Evolutionary conservation across 2,113 vertebrate species (phyloP), one percentile per base, ranked within the genome.

Genomic region (Penelope pileata): DNA sequence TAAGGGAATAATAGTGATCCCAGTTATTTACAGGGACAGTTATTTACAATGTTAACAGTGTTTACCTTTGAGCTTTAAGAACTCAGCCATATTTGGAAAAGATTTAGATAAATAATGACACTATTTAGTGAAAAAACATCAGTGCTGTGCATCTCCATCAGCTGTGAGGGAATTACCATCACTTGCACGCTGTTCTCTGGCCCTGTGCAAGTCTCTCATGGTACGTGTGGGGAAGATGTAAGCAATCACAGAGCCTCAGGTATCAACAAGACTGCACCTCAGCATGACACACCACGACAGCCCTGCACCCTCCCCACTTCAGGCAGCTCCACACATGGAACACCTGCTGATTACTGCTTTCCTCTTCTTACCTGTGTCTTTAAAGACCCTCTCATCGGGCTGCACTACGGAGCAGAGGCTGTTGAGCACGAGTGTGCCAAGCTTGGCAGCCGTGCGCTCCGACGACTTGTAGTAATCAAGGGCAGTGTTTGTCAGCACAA

Each of bases 381-480:
- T 97, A 96, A 99, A 98, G 86, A 98, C 98, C 23, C 98, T 98
- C 84, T 99, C 99, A 9, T 99, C 98, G 0, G 98, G 98, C 96
- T 99, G 99, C 85, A 99, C 98, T 23, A 99, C 92, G 0, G 99
- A 99, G 96, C 99, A 99, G 82, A 99, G 98, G 87, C 98, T 99
- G 62, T 99, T 99, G 32, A 99, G 98, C 56, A 99, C 99, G 27
- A 99, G 98, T 0, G 99, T 99, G 77, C 99, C 99, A 59, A 99
- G 98, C 93, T 99, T 99, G 94, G 98, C 98, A n/a, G 98, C 98
- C 48, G 97, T 98, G 64, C 97, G 97, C 94, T 99, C 99, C 0
- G 99, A 98, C 4, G 98, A 99, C 94, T 99, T 99, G 97, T 98
- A 99, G 95, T 99, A 99, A 96, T 99, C 99, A 3, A 99, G 96